Base-by-base conservation (phyloP, 2,113 vertebrate genomes). In the Ursus arctos region DNA sequence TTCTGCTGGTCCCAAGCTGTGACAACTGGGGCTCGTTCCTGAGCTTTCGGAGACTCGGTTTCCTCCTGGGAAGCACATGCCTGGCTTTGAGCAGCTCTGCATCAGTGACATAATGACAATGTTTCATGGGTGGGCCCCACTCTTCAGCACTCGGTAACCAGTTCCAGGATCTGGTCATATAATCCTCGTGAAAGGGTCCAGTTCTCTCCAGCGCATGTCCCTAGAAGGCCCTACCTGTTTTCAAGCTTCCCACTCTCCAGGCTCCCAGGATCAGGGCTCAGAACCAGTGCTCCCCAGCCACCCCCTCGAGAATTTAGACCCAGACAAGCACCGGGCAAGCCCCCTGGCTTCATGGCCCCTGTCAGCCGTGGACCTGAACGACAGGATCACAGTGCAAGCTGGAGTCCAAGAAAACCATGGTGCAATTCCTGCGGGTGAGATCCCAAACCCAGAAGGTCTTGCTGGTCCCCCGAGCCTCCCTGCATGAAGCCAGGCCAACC, bases 51-150 rank as follows among this genome's bases (percentile, higher is more conserved):
- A 36, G 47, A 16, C 74, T 82, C 6, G 0, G 12, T 28, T 43
- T 81, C 51, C 59, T 63, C 7, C 0, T 22, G 40, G 18, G 22
- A 36, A 55, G 26, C 47, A 80, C 2, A 4, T 13, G 16, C 24
- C 49, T 90, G 55, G 28, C 16, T 51, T 49, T 67, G 26, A 16
- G n/a, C 0, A 6, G 31, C 2, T 55, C 40, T 63, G 67, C 26
- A 0, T 51, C 40, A 47, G 19, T n/a, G 13, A 43, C n/a, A 2
- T 2, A 33, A 22, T 26, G 6, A 49, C 21, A 53, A n/a, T 9
- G 55, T 21, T 63, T 33, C 28, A 5, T 0, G 0, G 72, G 43
- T 6, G n/a, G 85, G 14, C 19, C 61, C 61, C n/a, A n/a, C 33
- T 51, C 59, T 71, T 51, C n/a, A 76, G 33, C 22, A 2, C 11